Evolutionary conservation across 2,797 vertebrate genomes (phyloP).

Genomic region (Rousettus madagascariensis): DNA sequence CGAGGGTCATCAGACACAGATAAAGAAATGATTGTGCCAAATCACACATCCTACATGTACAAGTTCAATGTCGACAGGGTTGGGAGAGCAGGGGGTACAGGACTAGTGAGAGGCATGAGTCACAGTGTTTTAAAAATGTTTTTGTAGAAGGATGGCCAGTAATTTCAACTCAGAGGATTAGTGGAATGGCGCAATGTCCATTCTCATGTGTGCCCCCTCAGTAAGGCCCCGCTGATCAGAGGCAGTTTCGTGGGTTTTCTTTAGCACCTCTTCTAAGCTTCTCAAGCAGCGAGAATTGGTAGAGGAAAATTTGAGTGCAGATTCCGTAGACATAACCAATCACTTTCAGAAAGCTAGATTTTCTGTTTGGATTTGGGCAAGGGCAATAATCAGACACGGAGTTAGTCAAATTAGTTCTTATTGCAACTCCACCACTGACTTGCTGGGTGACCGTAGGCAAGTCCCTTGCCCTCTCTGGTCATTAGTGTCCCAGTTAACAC

Average conservation of each 20-base stretch:
- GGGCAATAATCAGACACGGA: background rate
- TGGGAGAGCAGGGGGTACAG: background rate
- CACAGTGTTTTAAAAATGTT: background rate
- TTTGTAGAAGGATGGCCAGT: background rate
- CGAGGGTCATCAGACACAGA: background rate
- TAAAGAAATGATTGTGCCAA: slow-evolving; percentile 22
- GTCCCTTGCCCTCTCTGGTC: background rate
- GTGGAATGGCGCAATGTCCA: background rate
- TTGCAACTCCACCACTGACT: background rate
- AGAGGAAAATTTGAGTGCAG: background rate
- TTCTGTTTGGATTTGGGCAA: background rate
- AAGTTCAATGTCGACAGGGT: background rate
- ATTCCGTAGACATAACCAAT: background rate
- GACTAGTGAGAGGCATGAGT: background rate
- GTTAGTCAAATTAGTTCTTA: background rate
- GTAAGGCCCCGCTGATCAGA: background rate
- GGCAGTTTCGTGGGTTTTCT: background rate
- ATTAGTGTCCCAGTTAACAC: background rate
- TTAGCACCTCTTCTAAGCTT: background rate
- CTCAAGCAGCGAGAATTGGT: background rate
- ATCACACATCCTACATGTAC: background rate
- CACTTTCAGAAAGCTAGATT: background rate
- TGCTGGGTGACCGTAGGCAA: background rate
- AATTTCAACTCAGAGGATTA: background rate
- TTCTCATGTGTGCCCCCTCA: background rate